Conservation (phyloP, 2,797 vertebrate species). For the Spinibarbus caldwelli region DNA sequence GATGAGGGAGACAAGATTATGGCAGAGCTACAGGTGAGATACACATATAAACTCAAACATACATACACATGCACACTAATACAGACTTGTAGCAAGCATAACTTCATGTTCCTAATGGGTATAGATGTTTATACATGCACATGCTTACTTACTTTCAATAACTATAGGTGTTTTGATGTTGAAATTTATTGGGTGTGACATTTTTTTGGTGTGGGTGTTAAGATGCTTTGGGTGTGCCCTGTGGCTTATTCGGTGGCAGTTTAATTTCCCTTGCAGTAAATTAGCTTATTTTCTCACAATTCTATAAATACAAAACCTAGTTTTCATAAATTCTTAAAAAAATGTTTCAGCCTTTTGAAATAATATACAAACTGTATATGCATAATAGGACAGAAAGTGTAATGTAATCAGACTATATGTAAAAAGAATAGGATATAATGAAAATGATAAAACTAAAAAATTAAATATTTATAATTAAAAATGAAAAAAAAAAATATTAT, state of each 20-base stretch:
- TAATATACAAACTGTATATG: neutral
- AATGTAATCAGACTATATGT: neutral
- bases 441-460: no score
- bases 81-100: neutral
- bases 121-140: neutral
- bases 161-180: neutral
- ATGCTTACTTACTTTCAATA: neutral
- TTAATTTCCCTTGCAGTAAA: constrained; percentile 1
- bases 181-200: constrained; percentile 6
- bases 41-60: neutral
- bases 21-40: constrained; percentile 94
- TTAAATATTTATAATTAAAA: no score
- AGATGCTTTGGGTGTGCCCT: constrained; percentile 7
- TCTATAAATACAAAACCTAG: neutral
- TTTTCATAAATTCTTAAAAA: neutral
- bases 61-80: neutral
- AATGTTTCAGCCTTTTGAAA: neutral
- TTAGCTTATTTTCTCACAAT: neutral
- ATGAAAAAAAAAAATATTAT: no score
- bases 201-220: constrained; percentile 29
- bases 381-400: neutral
- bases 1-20: constrained; percentile 94
- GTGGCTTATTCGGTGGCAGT: neutral
- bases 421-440: no score
- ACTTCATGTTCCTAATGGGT: neutral